phyloP scores from a whole-genome alignment of 2,113 vertebrate genomes.

The Silurus asotus region DNA sequence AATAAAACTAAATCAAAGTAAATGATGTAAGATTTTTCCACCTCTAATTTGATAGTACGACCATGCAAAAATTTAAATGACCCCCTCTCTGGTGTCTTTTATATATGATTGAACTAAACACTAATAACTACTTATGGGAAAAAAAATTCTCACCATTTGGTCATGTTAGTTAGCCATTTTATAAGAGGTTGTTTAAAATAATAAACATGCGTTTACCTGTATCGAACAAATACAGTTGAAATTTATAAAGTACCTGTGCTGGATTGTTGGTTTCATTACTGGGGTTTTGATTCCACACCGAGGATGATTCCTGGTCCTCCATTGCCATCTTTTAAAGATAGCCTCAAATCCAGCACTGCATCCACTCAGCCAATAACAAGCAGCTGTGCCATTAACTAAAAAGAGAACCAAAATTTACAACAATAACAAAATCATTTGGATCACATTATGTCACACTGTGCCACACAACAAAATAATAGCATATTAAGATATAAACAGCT shows the following conservation, averaged over 20 bases:
- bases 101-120: background rate
- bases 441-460: too few species aligned
- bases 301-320: constrained; percentile 72
- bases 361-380: constrained; percentile 40
- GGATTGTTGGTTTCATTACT: constrained; percentile 64
- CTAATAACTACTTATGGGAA: background rate
- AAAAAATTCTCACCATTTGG: background rate
- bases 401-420: background rate
- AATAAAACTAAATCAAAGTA: too few species aligned
- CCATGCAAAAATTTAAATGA: background rate
- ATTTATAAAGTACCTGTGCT: constrained; percentile 67
- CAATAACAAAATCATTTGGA: background rate
- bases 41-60: too few species aligned
- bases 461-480: too few species aligned
- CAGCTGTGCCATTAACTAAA: constrained; percentile 46
- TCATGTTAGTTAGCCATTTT: background rate
- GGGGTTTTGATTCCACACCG: constrained; percentile 71
- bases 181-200: too few species aligned
- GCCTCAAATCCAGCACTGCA: constrained; percentile 37
- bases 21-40: too few species aligned
- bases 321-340: constrained; percentile 60
- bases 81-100: background rate
- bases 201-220: background rate
- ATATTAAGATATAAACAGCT: too few species aligned
- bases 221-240: background rate